Evolutionary conservation across 2,113 vertebrate species (phyloP), one percentile per base, ranked within the genome.

Genomic region (Dipodomys ordii): DNA sequence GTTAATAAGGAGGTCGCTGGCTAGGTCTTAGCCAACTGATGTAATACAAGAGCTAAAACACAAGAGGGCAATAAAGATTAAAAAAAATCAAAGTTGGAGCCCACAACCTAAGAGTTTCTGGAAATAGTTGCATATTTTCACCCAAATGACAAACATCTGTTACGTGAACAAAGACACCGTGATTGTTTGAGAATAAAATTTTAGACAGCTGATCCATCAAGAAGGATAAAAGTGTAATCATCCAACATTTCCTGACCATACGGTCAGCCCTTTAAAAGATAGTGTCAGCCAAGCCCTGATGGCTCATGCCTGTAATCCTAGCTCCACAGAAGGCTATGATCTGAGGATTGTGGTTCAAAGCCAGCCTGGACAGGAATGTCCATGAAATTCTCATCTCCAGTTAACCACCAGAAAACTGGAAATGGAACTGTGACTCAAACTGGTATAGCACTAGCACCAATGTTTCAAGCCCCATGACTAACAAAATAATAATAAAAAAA

Each of bases 51-150:
- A 65, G n/a, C 87, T 95, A 81, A 71, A 96, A 97, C 98, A 97
- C 96, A 82, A 98, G 98, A 98, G 98, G 98, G 98, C 98, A 98
- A 97, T 0, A 94, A 95, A 97, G 98, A 97, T 96, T 96, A 96
- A 91, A 67, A 90, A 57, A 11, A 57, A 57, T 39, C 53, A 57
- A 57, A 57, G 4, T 15, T 6, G 96, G 96, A 96, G 90, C 72
- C 16, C 46, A 2, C 35, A 96, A 93, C 62, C 85, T 88, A 89
- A 92, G 94, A 13, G 64, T 95, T 93, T 91, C 88, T 97, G 96
- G 95, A 97, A 97, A 97, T 76, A 92, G 93, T 87, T 94, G 96
- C 92, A 83, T 95, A 28, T 97, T 98, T 98, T 97, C 79, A 97
- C 96, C 90, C 92, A 97, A 98, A 98, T 96, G 97, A 94, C 97